These are phyloP conservation scores for Drosophila mimica DNA, from an alignment of 2,888 invertebrate species.

Conservation along the genomic window DNA sequence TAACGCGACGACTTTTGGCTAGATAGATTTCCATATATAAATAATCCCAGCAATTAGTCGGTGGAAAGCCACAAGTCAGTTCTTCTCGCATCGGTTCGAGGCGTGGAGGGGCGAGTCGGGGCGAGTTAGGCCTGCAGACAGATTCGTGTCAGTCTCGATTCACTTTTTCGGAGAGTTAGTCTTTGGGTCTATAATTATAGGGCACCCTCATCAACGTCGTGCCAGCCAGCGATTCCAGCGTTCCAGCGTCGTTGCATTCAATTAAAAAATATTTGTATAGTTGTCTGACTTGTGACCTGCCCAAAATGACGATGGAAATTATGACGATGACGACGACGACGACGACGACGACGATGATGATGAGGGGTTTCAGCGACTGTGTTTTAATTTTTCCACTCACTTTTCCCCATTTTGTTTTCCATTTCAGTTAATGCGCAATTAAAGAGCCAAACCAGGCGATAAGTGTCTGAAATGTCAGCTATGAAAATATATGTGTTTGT, in stretches of 20 bases:
- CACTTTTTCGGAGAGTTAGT: conserved; percentile 18
- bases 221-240: conserved; percentile 17
- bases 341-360: conserved; percentile 15
- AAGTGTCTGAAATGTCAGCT: conserved; percentile 62
- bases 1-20: conserved; percentile 57
- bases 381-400: conserved; percentile 4
- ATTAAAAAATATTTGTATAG: conserved; percentile 61
- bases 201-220: conserved; percentile 71
- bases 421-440: conserved; percentile 63
- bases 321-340: conserved; percentile 3
- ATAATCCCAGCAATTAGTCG: conserved; percentile 67
- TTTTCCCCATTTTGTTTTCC: conserved; percentile 8
- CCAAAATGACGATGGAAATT: conserved; percentile 26
- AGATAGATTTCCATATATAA: conserved; percentile 72
- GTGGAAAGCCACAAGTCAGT: conserved; percentile 53
- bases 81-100: background rate
- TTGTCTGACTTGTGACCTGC: conserved; percentile 45
- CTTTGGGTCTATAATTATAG: conserved; percentile 61
- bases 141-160: conserved; percentile 46
- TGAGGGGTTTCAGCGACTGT: conserved; percentile 31
- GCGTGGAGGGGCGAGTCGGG: conserved; percentile 6
- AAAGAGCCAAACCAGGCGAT: conserved; percentile 63
- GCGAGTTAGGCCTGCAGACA: conserved; percentile 27
- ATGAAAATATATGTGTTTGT: conserved; percentile 42
- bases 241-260: conserved; percentile 57